Conservation (phyloP, 2,888 invertebrate species). For the Drosophila histrio region DNA sequence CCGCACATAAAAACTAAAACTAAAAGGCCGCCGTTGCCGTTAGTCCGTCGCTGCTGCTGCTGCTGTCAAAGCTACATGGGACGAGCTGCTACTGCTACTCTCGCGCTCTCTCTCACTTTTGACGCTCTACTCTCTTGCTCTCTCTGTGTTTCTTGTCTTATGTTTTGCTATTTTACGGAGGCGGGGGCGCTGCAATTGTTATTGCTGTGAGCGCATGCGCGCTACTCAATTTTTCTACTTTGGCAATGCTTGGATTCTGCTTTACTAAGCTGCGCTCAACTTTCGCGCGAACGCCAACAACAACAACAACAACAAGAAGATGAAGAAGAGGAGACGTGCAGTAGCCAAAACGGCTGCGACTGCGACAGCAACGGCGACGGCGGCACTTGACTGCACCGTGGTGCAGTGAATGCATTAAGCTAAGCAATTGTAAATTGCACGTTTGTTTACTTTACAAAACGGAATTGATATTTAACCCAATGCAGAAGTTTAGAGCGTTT, state of each 20-base stretch:
- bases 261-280: slow-evolving; percentile 62
- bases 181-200: slow-evolving; percentile 58
- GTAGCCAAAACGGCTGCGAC: slow-evolving; percentile 61
- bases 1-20: slow-evolving; percentile 75
- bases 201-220: slow-evolving; percentile 66
- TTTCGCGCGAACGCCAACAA: slow-evolving; percentile 60
- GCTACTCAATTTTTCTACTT: slow-evolving; percentile 33
- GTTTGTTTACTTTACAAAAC: background rate
- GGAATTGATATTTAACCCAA: no score
- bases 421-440: background rate
- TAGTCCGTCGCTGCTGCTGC: slow-evolving; percentile 52
- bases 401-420: slow-evolving; percentile 5
- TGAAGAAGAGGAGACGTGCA: slow-evolving; percentile 50
- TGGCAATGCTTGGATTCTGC: slow-evolving; percentile 37
- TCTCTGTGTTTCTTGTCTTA: slow-evolving; percentile 10
- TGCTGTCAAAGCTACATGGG: slow-evolving; percentile 22
- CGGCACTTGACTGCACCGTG: slow-evolving; percentile 36
- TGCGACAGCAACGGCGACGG: slow-evolving; percentile 24
- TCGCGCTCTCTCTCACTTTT: slow-evolving; percentile 6
- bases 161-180: slow-evolving; percentile 23
- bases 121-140: slow-evolving; percentile 11
- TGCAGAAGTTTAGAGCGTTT: no score
- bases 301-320: slow-evolving; percentile 30
- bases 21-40: slow-evolving; percentile 73
- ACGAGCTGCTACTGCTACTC: slow-evolving; percentile 18